Evolutionary conservation across 2,113 vertebrate species (phyloP).

Genomic region (Megaleporinus macrocephalus): DNA sequence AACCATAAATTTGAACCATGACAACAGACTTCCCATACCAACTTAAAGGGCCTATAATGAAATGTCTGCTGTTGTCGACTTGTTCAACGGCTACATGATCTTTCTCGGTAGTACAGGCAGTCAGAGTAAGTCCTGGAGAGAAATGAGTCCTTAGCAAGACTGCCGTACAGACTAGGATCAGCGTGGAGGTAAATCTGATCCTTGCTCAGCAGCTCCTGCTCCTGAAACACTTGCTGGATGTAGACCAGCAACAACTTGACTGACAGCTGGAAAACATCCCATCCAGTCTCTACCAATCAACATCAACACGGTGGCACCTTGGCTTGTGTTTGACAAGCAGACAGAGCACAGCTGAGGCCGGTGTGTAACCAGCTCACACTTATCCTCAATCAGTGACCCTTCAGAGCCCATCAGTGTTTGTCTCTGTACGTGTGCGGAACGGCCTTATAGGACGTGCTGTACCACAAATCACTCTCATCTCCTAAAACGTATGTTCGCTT

Average conservation of each 20-base stretch:
- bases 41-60: not conserved
- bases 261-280: slow-evolving; percentile 41
- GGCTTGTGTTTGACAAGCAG: slow-evolving; percentile 3
- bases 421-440: not conserved
- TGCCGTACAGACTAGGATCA: not conserved
- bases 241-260: slow-evolving; percentile 26
- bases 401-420: not conserved
- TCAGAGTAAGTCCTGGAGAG: not conserved
- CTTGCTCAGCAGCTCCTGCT: not conserved
- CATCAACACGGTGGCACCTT: slow-evolving; percentile 21
- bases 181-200: slow-evolving; percentile 27
- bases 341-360: not conserved
- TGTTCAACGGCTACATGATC: not conserved
- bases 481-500: not conserved
- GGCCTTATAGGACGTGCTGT: not conserved
- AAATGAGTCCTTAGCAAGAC: not conserved
- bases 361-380: not conserved
- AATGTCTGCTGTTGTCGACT: not conserved
- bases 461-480: not conserved
- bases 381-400: slow-evolving; percentile 6
- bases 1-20: no score
- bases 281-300: slow-evolving; percentile 33
- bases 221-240: not conserved
- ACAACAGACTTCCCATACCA: no score
- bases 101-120: not conserved